Evolutionary conservation across 1,140 invertebrate species (phyloP), one percentile per base, ranked within the genome.

Genomic region (Coelopa frigida): DNA sequence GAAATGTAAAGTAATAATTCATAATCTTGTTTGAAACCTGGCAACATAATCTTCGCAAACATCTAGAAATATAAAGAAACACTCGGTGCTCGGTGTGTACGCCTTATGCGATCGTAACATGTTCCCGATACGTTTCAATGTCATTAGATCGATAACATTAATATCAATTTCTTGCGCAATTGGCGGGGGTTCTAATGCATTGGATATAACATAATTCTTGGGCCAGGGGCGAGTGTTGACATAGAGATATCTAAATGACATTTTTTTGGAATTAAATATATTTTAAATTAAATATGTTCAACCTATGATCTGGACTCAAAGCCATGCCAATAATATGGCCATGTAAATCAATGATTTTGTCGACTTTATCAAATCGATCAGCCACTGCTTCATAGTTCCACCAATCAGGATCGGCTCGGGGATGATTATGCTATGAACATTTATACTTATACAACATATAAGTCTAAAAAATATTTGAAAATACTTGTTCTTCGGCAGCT

Each of bases 121-220:
- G 32, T 79, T 87, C 4, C 87, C 88, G 14, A 91, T 83, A 71
- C 84, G 77, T 59, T 83, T 81, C 22, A 92, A 72, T 0, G 82
- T 87, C 26, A 80, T 76, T 47, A 92, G 70, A 72, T 92, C 89
- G 53, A 92, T 91, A 2, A 92, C 87, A 57, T 90, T 87, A 53
- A 92, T 87, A 61, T 93, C 89, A 44, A 92, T 91, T 73, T 92
- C 86, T 71, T 89, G 85, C n/a, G 89, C 87, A 55, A 92, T 89
- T 0, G 87, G 87, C 3, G 89, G 89, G 23, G 89, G 88, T 58
- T 84, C 78, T 11, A 89, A 68, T 0, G 86, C 84, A 74, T 89
- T 84, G 5, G 78, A 78, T 49, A 92, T 90, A 12, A 75, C 71
- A 59, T 86, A 90, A 43, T 81, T 81, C 54, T 81, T 73, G 2